Base-by-base conservation (phyloP, 2,888 invertebrate genomes). In the Diplolepis rosae region DNA sequence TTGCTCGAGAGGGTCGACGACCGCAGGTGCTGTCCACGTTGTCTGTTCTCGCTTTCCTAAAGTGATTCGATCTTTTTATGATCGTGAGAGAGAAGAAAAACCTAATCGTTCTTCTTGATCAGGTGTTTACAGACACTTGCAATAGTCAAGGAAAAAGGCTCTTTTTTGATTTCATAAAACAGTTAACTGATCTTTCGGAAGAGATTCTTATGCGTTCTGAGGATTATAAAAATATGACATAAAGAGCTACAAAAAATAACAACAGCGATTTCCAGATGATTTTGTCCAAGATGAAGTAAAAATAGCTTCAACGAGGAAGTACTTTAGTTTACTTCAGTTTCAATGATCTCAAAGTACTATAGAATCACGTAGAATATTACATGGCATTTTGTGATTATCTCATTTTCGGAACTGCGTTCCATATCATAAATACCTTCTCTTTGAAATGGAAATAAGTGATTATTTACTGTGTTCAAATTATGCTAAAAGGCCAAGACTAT, bases 1-100 rank as follows among this genome's bases (percentile, higher is more conserved):
- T 84, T 85, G 83, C 83, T 80, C 81, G 80, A 80, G 79, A 85
- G 83, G 87, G 85, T 88, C 88, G 80, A 85, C 83, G 88, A 88
- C 88, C 88, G 87, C 87, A 87, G 87, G 87, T 88, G 87, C 83
- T 84, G 83, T 82, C 77, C 82, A 80, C 77, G 73, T 68, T 80
- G 39, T 71, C 67, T 66, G 45, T 67, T 71, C 74, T 73, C 69
- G 69, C 70, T 70, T 52, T 66, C 35, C 42, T 28, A 66, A 65
- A 61, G 30, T 65, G 35, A 65, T 65, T 68, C 68, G 11, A 48
- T 27, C 66, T 51, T 65, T 69, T 65, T 52, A 5, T 52, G 15
- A 18, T 9, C 9, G 2, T 6, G 7, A 15, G 15, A 42, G 15
- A 5, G n/a, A 42, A 42, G 42, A 42, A 15, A 42, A 42, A 42